Percentiles rank a stretch among this genome's conserved stretches.
These are phyloP conservation scores for Pollimyrus isidori DNA, from an alignment of 2,113 vertebrate genomes.

Conservation along the genomic window DNA sequence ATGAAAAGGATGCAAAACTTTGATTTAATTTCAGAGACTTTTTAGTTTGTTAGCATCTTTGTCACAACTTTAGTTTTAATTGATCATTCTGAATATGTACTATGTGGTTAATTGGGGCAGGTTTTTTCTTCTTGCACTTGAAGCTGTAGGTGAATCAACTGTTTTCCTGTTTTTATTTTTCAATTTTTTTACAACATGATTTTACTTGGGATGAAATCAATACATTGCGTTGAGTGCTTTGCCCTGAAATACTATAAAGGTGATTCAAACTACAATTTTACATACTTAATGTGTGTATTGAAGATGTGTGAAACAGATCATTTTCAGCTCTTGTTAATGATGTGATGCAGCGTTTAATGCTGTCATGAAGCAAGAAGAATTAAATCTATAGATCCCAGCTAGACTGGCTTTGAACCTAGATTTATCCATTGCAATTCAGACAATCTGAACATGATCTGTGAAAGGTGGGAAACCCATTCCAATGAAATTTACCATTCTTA, in stretches of 20 bases:
- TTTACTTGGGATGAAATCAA: not conserved
- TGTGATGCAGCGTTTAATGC: slow-evolving; percentile 4
- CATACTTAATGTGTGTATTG: slow-evolving; percentile 7
- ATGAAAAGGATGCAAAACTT: slow-evolving; percentile 24
- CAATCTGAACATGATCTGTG: slow-evolving; percentile 19
- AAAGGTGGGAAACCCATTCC: not conserved
- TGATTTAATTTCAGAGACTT: slow-evolving; percentile 35
- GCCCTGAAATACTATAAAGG: not conserved
- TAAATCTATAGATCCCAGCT: slow-evolving; percentile 1
- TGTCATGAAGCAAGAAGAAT: not conserved
- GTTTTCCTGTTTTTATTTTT: not conserved
- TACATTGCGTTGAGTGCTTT: not conserved
- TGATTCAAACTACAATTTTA: not conserved
- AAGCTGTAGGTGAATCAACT: not conserved
- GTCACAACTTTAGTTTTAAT: slow-evolving; percentile 28
- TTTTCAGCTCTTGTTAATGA: slow-evolving; percentile 20
- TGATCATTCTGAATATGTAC: not conserved
- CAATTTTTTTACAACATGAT: not conserved
- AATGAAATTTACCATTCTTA: not conserved
- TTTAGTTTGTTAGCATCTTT: slow-evolving; percentile 24
- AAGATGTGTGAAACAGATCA: slow-evolving; percentile 12
- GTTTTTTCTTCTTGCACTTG: slow-evolving; percentile 10
- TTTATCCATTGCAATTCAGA: slow-evolving; percentile 23
- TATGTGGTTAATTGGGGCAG: slow-evolving; percentile 15
- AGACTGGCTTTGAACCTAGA: slow-evolving; percentile 24